Conservation (phyloP, 1,140 invertebrate genomes). For the Neotoxoptera formosana region DNA sequence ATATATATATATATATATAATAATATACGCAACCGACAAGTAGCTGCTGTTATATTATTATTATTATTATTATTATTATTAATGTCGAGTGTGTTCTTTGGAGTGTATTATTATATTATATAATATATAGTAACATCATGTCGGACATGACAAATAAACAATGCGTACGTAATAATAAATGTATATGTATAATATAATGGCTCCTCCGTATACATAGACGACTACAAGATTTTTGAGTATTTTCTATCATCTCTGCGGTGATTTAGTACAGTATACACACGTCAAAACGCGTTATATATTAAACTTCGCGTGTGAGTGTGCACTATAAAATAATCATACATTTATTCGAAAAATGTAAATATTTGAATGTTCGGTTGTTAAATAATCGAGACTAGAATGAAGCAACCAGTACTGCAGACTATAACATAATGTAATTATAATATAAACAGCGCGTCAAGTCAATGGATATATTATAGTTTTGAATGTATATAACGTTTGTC, state of each 20-base stretch:
- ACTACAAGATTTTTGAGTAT: background rate
- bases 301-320: background rate
- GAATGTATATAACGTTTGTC: background rate
- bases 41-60: background rate
- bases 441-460: background rate
- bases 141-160: conserved; percentile 30
- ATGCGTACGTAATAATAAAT: background rate
- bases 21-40: background rate
- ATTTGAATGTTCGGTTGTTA: background rate
- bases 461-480: conserved; percentile 9
- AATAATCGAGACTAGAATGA: background rate
- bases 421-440: background rate
- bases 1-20: no score
- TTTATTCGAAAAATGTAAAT: background rate
- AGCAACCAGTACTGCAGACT: background rate
- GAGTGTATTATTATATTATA: conserved; percentile 19
- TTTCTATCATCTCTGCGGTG: background rate
- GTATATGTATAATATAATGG: background rate
- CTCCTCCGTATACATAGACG: background rate
- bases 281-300: background rate
- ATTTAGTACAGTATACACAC: background rate
- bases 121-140: conserved; percentile 23
- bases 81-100: conserved; percentile 3
- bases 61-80: conserved; percentile 12
- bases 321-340: background rate